phyloP scores from a whole-genome alignment of 2,888 invertebrate genomes.

The Exocentrus adspersus region DNA sequence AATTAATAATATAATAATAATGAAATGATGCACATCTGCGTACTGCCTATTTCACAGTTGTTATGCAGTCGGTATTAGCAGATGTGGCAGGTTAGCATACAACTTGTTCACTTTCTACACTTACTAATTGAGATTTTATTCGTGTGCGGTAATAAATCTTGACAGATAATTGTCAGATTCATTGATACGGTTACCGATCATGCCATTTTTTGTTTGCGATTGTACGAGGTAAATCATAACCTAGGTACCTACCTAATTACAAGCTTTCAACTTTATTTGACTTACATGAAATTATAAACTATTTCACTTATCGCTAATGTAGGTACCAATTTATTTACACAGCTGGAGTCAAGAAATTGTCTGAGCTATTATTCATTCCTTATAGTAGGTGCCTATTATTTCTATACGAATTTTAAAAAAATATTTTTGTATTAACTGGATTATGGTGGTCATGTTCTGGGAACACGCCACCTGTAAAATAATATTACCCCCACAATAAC shows the following conservation, averaged over 20 bases:
- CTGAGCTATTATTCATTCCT: not conserved
- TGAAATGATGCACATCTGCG: not conserved
- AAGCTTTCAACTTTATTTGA: not conserved
- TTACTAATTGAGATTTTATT: constrained; percentile 34
- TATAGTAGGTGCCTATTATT: too few species aligned
- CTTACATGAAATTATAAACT: not conserved
- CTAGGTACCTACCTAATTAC: not conserved
- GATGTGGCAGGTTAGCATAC: not conserved
- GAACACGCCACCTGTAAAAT: too few species aligned
- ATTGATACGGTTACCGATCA: constrained; percentile 25
- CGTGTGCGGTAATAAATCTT: constrained; percentile 29
- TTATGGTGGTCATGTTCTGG: not conserved
- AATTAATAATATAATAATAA: too few species aligned
- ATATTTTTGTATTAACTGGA: not conserved
- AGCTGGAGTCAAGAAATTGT: constrained; percentile 13
- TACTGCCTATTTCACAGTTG: not conserved
- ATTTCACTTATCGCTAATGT: constrained; percentile 11
- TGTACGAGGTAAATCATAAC: constrained; percentile 5
- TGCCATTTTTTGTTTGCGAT: constrained; percentile 1
- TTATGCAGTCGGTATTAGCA: not conserved
- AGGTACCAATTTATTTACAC: constrained; percentile 14
- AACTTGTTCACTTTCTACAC: constrained; percentile 33
- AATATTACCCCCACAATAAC: too few species aligned
- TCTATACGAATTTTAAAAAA: too few species aligned
- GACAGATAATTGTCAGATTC: constrained; percentile 24